Base-by-base conservation (phyloP, 2,113 vertebrate species). In the Microcebus murinus region DNA sequence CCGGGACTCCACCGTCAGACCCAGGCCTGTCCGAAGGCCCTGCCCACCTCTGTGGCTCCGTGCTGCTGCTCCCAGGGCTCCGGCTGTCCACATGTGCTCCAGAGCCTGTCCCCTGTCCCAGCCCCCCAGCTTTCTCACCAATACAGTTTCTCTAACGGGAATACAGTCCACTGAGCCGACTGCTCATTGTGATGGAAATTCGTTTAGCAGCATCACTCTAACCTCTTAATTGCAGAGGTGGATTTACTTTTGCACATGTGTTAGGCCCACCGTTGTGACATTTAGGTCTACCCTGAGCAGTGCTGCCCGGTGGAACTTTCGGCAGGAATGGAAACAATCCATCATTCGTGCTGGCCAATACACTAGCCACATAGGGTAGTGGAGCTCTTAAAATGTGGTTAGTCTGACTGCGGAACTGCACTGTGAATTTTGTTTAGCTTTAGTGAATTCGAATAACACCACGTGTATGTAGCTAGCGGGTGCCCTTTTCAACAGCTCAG, bases 71-170 rank as follows among this genome's bases (percentile, higher is more conserved):
- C 36, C 57, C 70, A 10, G 31, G 21, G 6, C 20, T 57, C 18
- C 42, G 1, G 8, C 36, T 25, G 12, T 29, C 59, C 14, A n/a
- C 8, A 14, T 0, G 4, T 8, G 1, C 61, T 63, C 55, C 1
- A 3, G 15, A 59, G 14, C 63, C 8, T 0, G 0, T 48, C 45
- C 45, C 27, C 42, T 1, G 0, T 65, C 65, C 57, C 73, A 55
- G 57, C 0, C 4, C 23, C 5, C 3, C 36, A 36, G 36, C 45
- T 9, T 87, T 48, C 79, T n/a, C 18, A 52, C 8, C 8, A 3
- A 31, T 39, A 9, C 15, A 6, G 3, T 45, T 63, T 90, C 71
- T 57, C 31, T 25, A 29, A 18, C 14, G 79, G 67, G 85, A 87
- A 6, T 10, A 20, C 13, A 11, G 23, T n/a, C 57, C 48, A 3